Conservation (phyloP, 2,113 vertebrate genomes). For the Hipposideros armiger region DNA sequence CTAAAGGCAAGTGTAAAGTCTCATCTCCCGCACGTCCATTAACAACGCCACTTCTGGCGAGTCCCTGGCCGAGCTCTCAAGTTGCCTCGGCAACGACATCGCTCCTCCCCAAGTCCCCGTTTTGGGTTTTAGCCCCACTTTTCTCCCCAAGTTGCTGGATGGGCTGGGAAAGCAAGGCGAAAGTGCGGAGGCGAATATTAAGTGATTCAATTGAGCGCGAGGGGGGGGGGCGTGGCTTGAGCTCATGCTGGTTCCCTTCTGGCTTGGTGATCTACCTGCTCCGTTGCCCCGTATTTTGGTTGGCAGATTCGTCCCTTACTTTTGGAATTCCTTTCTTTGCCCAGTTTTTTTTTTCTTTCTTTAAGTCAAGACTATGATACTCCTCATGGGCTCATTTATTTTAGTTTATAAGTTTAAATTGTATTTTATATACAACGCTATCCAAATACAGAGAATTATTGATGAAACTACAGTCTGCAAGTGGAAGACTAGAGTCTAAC, state of each 20-base stretch:
- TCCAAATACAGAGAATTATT: background rate
- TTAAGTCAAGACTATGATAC: background rate
- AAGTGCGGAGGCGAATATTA: conserved; percentile 34
- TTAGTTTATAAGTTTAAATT: background rate
- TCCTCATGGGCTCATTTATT: background rate
- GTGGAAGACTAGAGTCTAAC: background rate
- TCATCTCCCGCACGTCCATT: background rate
- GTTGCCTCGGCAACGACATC: conserved; percentile 49
- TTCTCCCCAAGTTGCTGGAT: fast-evolving
- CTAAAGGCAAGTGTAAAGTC: too few species aligned
- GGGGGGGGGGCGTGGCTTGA: background rate
- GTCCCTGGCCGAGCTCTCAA: background rate
- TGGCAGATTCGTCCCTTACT: background rate
- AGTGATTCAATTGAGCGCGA: background rate
- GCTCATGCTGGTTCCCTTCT: background rate
- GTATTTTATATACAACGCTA: background rate
- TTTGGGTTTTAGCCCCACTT: background rate
- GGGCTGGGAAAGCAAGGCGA: background rate
- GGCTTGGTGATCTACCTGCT: background rate
- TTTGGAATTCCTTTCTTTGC: background rate
- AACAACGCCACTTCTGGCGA: background rate
- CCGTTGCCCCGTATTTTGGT: background rate
- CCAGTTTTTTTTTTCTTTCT: background rate
- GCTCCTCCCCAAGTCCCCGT: background rate
- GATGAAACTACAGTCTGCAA: background rate